Evolutionary conservation across 1,140 invertebrate species (phyloP).

Genomic region (Drosophila suzukii): DNA sequence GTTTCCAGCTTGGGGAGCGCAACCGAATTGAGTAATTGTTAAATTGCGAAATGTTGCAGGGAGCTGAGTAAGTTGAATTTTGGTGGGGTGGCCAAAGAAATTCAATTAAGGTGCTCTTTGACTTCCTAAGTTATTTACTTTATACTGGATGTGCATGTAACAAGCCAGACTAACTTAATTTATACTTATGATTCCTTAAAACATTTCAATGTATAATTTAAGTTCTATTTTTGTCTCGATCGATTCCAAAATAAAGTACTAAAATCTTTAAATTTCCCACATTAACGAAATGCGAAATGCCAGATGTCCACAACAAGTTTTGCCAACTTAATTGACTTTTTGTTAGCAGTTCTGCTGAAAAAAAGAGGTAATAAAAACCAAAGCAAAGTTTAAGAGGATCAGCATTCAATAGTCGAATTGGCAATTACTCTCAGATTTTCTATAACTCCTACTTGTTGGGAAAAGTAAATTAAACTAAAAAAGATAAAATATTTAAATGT

Average conservation of each 20-base stretch:
- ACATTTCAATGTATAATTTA: background rate
- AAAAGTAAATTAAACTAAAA: no score
- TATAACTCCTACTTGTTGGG: no score
- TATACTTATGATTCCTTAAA: background rate
- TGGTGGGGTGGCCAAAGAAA: background rate
- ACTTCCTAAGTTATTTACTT: background rate
- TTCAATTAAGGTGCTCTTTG: background rate
- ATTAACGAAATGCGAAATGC: conserved; percentile 27
- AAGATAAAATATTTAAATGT: no score
- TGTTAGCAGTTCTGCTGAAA: conserved; percentile 21
- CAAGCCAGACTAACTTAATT: no score
- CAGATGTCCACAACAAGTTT: conserved; percentile 48
- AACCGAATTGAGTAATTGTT: conserved; percentile 69
- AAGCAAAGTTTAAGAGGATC: conserved; percentile 8
- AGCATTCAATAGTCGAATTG: background rate
- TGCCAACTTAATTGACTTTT: conserved; percentile 58
- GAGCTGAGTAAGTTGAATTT: conserved; percentile 16
- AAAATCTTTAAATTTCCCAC: conserved; percentile 36
- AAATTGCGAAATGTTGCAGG: conserved; percentile 13
- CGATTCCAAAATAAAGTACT: background rate
- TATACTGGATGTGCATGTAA: no score
- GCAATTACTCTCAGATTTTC: conserved; percentile 1
- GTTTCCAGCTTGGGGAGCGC: conserved; percentile 37
- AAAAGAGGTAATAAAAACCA: conserved; percentile 21
- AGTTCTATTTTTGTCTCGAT: background rate